Conservation (phyloP, 2,888 invertebrate genomes). For the Limnephilus marmoratus region DNA sequence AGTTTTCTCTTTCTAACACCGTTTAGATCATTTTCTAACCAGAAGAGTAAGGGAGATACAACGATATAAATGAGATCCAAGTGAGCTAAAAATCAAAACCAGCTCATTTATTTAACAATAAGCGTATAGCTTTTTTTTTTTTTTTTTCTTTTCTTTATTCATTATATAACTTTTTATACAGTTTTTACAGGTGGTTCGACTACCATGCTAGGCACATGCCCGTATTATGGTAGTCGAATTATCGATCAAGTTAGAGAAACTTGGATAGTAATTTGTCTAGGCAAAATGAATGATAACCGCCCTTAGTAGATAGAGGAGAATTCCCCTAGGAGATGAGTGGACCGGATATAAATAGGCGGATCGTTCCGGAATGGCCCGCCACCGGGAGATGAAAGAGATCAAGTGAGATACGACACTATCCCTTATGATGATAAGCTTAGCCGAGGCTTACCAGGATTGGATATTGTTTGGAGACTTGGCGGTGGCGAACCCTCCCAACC, state of each 20-base stretch:
- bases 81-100: too few relatives aligned
- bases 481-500: slow-evolving; percentile 21
- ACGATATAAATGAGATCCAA: too few relatives aligned
- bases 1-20: too few relatives aligned
- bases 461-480: slow-evolving; percentile 57
- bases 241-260: neutral
- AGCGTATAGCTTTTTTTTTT: neutral
- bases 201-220: too few relatives aligned
- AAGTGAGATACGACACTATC: slow-evolving; percentile 51
- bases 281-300: slow-evolving; percentile 19
- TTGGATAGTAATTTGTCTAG: neutral
- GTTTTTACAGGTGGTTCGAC: too few relatives aligned
- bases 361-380: slow-evolving; percentile 47
- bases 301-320: slow-evolving; percentile 8
- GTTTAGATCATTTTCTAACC: too few relatives aligned
- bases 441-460: slow-evolving; percentile 56
- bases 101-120: neutral
- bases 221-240: too few relatives aligned
- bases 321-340: slow-evolving; percentile 28
- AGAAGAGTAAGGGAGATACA: too few relatives aligned
- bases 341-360: slow-evolving; percentile 55
- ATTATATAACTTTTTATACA: too few relatives aligned
- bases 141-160: too few relatives aligned
- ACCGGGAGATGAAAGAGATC: slow-evolving; percentile 61
- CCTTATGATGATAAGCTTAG: slow-evolving; percentile 58